phyloP scores from a whole-genome alignment of 2,888 invertebrate genomes.

The Drosophila barbarae region DNA sequence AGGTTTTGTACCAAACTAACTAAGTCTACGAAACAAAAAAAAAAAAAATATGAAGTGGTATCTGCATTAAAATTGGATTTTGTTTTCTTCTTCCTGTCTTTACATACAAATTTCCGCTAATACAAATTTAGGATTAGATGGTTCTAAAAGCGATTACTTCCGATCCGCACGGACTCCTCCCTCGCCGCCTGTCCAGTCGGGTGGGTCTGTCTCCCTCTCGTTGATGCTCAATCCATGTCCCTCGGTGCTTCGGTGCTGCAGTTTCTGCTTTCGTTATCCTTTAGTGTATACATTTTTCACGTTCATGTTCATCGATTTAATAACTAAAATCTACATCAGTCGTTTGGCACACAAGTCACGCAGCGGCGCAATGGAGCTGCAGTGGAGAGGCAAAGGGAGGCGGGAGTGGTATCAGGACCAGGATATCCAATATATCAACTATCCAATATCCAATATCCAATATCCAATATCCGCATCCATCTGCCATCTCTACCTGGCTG shows the following conservation, averaged over 20 bases:
- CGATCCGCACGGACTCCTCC: conserved; percentile 2
- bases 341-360: conserved; percentile 80
- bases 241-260: conserved; percentile 6
- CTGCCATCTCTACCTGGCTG: conserved; percentile 1
- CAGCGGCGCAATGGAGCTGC: conserved; percentile 23
- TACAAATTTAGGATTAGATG: conserved; percentile 45
- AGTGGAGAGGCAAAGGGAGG: neutral
- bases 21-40: conserved; percentile 57
- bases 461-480: neutral
- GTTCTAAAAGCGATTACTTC: conserved; percentile 14
- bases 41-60: conserved; percentile 14
- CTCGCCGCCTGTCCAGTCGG: neutral
- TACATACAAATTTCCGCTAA: conserved; percentile 55
- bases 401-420: neutral
- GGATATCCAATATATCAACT: neutral
- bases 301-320: conserved; percentile 49
- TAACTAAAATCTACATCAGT: conserved; percentile 78
- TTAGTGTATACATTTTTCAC: conserved; percentile 23
- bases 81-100: neutral
- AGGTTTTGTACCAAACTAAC: conserved; percentile 61
- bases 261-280: conserved; percentile 7
- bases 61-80: conserved; percentile 30
- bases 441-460: neutral
- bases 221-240: conserved; percentile 1
- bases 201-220: conserved; percentile 1